Base-by-base conservation (phyloP, 1,140 invertebrate species). In the Pachyrhynchus sulphureomaculatus region DNA sequence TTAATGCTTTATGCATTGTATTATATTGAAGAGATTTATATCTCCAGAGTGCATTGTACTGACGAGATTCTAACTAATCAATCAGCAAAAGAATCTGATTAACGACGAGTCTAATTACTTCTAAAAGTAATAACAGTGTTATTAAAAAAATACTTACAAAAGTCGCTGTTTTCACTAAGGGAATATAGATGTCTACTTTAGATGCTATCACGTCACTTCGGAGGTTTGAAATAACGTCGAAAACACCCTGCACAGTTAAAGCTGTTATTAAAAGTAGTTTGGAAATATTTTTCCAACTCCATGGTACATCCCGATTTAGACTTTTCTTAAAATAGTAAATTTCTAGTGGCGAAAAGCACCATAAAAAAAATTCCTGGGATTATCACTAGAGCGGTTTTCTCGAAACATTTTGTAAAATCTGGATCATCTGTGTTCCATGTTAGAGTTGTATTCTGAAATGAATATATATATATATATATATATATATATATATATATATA, bases 81-180 rank as follows among this genome's bases (percentile, higher is more conserved):
- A n/a, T n/a, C n/a, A n/a, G n/a, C n/a, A n/a, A n/a, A n/a, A n/a
- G n/a, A n/a, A n/a, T n/a, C n/a, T n/a, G n/a, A n/a, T n/a, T n/a
- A n/a, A n/a, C n/a, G n/a, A n/a, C n/a, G n/a, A n/a, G n/a, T n/a
- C n/a, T n/a, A n/a, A n/a, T n/a, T n/a, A n/a, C n/a, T n/a, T n/a
- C n/a, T n/a, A n/a, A n/a, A n/a, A n/a, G n/a, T n/a, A n/a, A n/a
- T n/a, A n/a, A n/a, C n/a, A n/a, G n/a, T n/a, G n/a, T n/a, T n/a
- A n/a, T n/a, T n/a, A n/a, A n/a, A n/a, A n/a, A n/a, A n/a, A n/a
- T 29, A 88, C 89, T 89, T 84, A 92, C 89, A 83, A 91, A 92
- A 62, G 84, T 87, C 53, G 86, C 71, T 61, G 90, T 80, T 76
- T 90, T 90, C 48, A 92, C 82, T 62, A 87, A 74, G 6, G 90